A percentile compares a stretch with the other conserved stretches of the same genome.
These are phyloP conservation scores for Sebastes schlegelii DNA, from an alignment of 2,113 vertebrate species.

Conservation along the genomic window DNA sequence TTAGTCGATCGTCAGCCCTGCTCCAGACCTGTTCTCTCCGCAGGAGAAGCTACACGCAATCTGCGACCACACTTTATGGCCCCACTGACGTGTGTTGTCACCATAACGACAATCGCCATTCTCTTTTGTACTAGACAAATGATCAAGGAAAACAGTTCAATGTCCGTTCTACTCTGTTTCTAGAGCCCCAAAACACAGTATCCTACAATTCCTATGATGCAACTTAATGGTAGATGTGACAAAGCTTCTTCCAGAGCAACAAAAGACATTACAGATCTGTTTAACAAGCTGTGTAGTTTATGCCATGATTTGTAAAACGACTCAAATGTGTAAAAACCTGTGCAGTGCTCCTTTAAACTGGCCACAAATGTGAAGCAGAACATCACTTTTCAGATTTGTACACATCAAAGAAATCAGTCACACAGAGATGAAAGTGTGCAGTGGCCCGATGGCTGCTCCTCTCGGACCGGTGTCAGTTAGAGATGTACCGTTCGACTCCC, in stretches of 20 bases:
- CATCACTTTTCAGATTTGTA: background rate
- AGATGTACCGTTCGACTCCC: slow-evolving; percentile 27
- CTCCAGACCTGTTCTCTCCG: background rate
- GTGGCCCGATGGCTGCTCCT: background rate
- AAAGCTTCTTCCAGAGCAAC: background rate
- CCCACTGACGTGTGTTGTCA: too few species aligned
- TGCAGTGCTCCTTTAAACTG: background rate
- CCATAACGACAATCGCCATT: too few species aligned
- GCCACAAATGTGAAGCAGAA: background rate
- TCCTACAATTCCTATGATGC: background rate
- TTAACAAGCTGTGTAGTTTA: background rate
- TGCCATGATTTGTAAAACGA: background rate
- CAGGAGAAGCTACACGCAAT: too few species aligned
- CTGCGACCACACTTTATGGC: too few species aligned
- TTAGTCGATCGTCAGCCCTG: too few species aligned
- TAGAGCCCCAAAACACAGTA: background rate
- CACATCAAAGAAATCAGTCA: background rate
- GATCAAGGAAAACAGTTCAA: too few species aligned
- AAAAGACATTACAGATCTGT: background rate
- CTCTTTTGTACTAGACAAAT: too few species aligned
- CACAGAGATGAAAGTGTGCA: background rate
- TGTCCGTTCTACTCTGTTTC: too few species aligned
- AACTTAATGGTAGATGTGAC: background rate
- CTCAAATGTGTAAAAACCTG: background rate
- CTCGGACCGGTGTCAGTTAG: slow-evolving; percentile 20